These are phyloP conservation scores for Odobenus rosmarus DNA, from an alignment of 2,113 vertebrate species.

Conservation along the genomic window DNA sequence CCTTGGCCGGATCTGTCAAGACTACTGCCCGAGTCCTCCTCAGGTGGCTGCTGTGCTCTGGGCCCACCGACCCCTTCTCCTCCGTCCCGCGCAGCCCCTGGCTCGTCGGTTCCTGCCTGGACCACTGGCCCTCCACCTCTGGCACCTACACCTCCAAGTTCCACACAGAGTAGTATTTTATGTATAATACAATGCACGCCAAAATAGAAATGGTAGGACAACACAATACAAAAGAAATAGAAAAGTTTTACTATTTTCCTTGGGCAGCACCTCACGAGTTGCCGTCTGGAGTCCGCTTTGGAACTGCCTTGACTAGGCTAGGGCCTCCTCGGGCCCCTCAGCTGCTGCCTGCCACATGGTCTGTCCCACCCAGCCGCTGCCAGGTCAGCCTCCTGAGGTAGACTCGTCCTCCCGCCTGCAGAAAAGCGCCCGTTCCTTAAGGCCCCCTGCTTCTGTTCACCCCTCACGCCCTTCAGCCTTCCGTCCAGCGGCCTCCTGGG, in stretches of 20 bases:
- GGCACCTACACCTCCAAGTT: neutral
- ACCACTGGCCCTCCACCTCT: neutral
- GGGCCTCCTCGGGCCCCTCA: neutral
- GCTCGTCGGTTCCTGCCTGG: neutral
- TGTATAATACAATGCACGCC: rapidly evolving
- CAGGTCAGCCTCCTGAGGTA: neutral
- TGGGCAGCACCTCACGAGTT: rapidly evolving
- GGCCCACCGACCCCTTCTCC: rapidly evolving
- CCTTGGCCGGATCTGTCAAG: neutral
- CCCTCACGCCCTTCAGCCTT: neutral
- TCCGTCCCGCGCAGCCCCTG: neutral
- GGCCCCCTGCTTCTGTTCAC: rapidly evolving
- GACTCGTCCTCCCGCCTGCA: neutral
- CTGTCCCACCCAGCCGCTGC: rapidly evolving
- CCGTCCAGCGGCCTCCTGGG: too few species aligned
- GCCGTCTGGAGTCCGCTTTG: neutral
- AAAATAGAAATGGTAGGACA: neutral
- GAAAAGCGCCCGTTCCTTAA: rapidly evolving
- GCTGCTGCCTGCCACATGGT: neutral
- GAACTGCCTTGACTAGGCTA: rapidly evolving
- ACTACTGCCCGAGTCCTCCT: rapidly evolving
- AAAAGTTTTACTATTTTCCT: neutral
- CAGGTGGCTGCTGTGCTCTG: neutral
- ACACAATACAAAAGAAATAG: neutral
- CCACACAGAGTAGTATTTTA: rapidly evolving